Conservation (phyloP, 2,797 vertebrate genomes). For the Moxostoma hubbsi region DNA sequence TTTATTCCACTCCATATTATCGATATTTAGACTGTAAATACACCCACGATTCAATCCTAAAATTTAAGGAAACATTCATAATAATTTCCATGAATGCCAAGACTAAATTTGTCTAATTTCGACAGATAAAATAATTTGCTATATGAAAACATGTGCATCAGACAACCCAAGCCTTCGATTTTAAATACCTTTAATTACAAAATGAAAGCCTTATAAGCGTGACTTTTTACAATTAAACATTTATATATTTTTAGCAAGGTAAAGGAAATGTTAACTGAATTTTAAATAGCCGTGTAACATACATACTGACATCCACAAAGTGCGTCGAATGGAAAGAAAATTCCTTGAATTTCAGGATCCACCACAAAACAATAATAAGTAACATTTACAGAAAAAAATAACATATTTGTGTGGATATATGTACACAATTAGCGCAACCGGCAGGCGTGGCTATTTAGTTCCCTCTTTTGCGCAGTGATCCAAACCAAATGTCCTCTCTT, state of each 20-base stretch:
- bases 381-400: constrained; percentile 94
- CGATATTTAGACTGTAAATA: constrained; percentile 53
- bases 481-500: constrained; percentile 59
- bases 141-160: constrained; percentile 59
- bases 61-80: constrained; percentile 4
- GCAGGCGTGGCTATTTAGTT: constrained; percentile 81
- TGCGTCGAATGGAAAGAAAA: constrained; percentile 96
- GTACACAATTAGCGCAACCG: constrained; percentile 85
- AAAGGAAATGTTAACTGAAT: constrained; percentile 95
- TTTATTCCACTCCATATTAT: constrained; percentile 82
- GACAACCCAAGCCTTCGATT: constrained; percentile 71
- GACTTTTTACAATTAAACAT: constrained; percentile 99
- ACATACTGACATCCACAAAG: constrained; percentile 99
- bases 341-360: constrained; percentile 97
- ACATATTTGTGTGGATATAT: constrained; percentile 83
- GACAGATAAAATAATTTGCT: constrained; percentile 5
- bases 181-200: constrained; percentile 98
- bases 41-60: constrained; percentile 22
- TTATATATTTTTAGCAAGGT: constrained; percentile 96
- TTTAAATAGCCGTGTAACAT: constrained; percentile 97
- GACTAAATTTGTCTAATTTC: neutral
- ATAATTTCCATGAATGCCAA: neutral
- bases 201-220: constrained; percentile 98
- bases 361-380: constrained; percentile 88
- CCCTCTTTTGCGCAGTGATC: constrained; percentile 65